These are phyloP conservation scores for Rotaria socialis DNA, from an alignment of 2,888 invertebrate species.

Conservation along the genomic window DNA sequence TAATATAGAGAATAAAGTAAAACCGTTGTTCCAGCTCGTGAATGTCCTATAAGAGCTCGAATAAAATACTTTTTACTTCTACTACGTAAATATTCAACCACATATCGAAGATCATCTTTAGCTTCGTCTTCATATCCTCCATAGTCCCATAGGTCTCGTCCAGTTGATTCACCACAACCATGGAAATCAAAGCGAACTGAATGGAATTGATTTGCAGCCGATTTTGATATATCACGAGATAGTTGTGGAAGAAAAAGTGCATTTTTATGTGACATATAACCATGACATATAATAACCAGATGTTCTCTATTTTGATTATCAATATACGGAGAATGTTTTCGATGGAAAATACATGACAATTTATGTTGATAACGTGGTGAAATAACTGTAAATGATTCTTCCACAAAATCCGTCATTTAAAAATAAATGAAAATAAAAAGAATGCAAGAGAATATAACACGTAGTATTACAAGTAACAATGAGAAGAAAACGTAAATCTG, in stretches of 20 bases:
- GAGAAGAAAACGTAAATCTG: too few species aligned
- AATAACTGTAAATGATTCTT: slow-evolving; percentile 20
- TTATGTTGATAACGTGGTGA: neutral
- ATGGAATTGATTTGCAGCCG: neutral
- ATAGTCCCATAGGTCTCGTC: slow-evolving; percentile 11
- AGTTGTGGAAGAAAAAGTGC: neutral
- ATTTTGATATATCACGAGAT: neutral
- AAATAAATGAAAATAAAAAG: neutral
- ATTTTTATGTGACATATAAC: slow-evolving; percentile 2
- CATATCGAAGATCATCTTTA: neutral
- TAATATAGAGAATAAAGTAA: neutral
- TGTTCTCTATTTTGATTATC: slow-evolving; percentile 28
- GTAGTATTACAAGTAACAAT: too few species aligned
- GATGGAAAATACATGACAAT: slow-evolving; percentile 11
- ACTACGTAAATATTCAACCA: slow-evolving; percentile 10
- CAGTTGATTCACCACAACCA: slow-evolving; percentile 29
- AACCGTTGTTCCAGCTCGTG: slow-evolving; percentile 2
- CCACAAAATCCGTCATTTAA: neutral
- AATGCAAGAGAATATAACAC: neutral
- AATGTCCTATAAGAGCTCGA: slow-evolving; percentile 27
- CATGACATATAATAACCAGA: neutral
- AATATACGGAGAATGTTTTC: neutral
- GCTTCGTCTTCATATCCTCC: slow-evolving; percentile 30
- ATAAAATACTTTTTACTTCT: neutral
- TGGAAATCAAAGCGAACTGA: slow-evolving; percentile 20